Conservation (phyloP, 2,113 vertebrate genomes). For the Sterna hirundo region DNA sequence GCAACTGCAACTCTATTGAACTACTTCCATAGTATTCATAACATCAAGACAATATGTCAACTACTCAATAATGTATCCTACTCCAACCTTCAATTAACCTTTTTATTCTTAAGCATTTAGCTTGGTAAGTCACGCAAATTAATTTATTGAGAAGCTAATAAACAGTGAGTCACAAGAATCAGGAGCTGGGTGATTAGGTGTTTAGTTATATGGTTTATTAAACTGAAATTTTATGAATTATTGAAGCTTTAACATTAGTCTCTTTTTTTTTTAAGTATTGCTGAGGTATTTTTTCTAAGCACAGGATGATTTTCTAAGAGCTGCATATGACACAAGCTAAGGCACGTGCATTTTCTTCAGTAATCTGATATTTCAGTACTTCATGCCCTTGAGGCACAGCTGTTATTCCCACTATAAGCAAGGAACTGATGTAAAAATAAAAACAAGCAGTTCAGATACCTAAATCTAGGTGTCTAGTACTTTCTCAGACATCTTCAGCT, state of each 20-base stretch:
- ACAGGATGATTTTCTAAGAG: neutral
- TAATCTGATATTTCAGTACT: neutral
- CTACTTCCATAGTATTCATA: slow-evolving; percentile 45
- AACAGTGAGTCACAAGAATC: slow-evolving; percentile 7
- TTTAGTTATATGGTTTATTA: slow-evolving; percentile 24
- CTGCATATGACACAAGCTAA: neutral
- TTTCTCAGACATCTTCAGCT: neutral
- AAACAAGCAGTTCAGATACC: neutral
- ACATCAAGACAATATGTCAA: slow-evolving; percentile 31
- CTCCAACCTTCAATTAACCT: slow-evolving; percentile 65
- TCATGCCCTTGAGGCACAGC: neutral
- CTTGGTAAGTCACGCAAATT: slow-evolving; percentile 1
- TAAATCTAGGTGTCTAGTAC: neutral
- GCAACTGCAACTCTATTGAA: neutral
- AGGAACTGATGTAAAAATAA: neutral
- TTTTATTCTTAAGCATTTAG: slow-evolving; percentile 55
- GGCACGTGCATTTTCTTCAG: neutral
- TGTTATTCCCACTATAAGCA: neutral
- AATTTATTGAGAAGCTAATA: slow-evolving; percentile 53
- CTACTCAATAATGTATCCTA: slow-evolving; percentile 41
- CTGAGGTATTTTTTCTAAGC: neutral
- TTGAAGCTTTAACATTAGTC: neutral
- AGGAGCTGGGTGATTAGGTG: neutral
- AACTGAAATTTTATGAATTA: slow-evolving; percentile 32
- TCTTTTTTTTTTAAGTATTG: neutral